Conservation (phyloP, 2,113 vertebrate genomes). For the Sphyrna mokarran region DNA sequence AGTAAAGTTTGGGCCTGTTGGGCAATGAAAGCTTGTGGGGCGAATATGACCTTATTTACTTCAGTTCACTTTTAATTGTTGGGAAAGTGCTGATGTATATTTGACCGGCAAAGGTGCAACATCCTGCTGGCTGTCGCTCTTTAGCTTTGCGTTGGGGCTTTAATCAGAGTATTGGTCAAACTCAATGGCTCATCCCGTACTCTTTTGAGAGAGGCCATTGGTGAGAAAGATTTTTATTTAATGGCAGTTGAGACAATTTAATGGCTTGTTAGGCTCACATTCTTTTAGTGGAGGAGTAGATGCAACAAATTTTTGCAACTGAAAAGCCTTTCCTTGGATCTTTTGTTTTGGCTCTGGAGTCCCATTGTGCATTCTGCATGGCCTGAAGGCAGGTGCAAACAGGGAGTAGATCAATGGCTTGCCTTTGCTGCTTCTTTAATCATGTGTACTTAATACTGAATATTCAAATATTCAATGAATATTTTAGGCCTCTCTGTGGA, state of each 20-base stretch:
- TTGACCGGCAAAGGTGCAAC: slow-evolving; percentile 43
- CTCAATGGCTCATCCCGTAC: slow-evolving; percentile 52
- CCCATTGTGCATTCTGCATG: slow-evolving; percentile 60
- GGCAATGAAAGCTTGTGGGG: background rate
- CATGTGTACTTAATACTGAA: slow-evolving; percentile 60
- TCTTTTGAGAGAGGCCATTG: slow-evolving; percentile 47
- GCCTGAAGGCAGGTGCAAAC: slow-evolving; percentile 64
- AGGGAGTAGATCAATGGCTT: slow-evolving; percentile 60
- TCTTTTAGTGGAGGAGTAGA: slow-evolving; percentile 58
- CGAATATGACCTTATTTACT: background rate
- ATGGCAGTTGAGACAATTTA: slow-evolving; percentile 50
- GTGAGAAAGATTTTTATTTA: slow-evolving; percentile 46
- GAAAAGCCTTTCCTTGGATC: slow-evolving; percentile 61
- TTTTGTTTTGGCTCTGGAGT: slow-evolving; percentile 64
- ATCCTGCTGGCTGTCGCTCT: slow-evolving; percentile 19
- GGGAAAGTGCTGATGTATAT: slow-evolving; percentile 42
- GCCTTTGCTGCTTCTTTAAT: slow-evolving; percentile 63
- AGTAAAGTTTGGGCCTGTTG: background rate
- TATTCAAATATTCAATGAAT: slow-evolving; percentile 64
- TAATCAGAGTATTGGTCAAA: slow-evolving; percentile 49
- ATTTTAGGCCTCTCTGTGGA: slow-evolving; percentile 59
- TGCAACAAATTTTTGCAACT: slow-evolving; percentile 68
- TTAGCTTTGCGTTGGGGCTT: background rate
- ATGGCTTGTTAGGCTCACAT: slow-evolving; percentile 52
- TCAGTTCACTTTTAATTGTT: slow-evolving; percentile 42